These are phyloP conservation scores for Criorhina ranunculi DNA, from an alignment of 2,888 invertebrate species.

Conservation along the genomic window DNA sequence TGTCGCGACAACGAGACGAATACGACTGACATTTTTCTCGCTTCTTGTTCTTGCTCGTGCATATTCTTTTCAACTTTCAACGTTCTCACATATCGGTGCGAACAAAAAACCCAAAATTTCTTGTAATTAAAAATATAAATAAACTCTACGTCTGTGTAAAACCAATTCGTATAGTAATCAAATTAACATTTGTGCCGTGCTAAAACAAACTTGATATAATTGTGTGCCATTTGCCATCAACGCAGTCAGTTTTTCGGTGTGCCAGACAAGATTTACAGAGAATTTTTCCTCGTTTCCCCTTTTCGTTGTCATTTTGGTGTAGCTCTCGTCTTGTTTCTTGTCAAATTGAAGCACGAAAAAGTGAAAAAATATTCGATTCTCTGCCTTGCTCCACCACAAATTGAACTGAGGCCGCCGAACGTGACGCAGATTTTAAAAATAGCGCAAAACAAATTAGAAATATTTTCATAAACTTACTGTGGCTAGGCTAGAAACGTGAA, in stretches of 20 bases:
- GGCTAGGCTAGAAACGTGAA: conserved; percentile 56
- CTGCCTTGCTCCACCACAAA: conserved; percentile 23
- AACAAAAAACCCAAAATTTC: conserved; percentile 30
- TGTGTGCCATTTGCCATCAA: background rate
- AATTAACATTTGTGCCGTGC: conserved; percentile 21
- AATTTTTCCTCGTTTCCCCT: conserved; percentile 30
- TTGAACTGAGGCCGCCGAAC: conserved; percentile 43
- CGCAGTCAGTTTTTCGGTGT: background rate
- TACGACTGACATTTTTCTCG: conserved; percentile 49
- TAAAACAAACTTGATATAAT: background rate
- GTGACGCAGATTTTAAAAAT: conserved; percentile 77
- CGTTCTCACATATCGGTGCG: conserved; percentile 38
- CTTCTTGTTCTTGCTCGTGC: conserved; percentile 6
- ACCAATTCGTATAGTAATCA: background rate
- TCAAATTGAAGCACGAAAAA: conserved; percentile 14
- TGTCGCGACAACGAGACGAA: conserved; percentile 33
- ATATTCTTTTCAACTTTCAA: conserved; percentile 32
- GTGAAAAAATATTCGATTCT: conserved; percentile 32
- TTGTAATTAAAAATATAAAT: conserved; percentile 34
- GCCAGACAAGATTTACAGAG: conserved; percentile 5
- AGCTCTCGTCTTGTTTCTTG: conserved; percentile 31
- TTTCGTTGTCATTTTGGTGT: conserved; percentile 2
- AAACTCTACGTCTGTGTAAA: conserved; percentile 9
- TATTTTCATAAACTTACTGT: conserved; percentile 60
- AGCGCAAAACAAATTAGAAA: conserved; percentile 72